Evolutionary conservation across 2,797 vertebrate species (phyloP).

Genomic region (Toxotes lorentzi): DNA sequence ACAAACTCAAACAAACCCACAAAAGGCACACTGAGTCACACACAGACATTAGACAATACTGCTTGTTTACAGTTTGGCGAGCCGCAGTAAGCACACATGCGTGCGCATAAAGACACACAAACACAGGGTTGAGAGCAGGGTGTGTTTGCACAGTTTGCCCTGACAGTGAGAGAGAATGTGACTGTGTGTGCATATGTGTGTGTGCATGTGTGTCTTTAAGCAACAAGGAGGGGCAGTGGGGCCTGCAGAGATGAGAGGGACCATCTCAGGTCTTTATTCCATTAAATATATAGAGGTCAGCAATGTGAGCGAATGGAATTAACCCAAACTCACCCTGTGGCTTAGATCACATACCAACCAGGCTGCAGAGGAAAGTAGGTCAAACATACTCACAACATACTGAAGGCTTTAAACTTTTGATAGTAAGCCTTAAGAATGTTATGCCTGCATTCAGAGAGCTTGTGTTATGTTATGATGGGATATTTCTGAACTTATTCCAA

Average conservation of each 20-base stretch:
- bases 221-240: constrained; percentile 65
- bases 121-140: constrained; percentile 73
- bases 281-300: constrained; percentile 62
- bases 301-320: constrained; percentile 40
- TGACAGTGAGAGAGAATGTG: constrained; percentile 75
- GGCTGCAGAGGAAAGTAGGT: constrained; percentile 72
- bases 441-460: constrained; percentile 21
- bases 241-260: constrained; percentile 68
- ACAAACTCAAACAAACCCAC: constrained; percentile 84
- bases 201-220: constrained; percentile 62
- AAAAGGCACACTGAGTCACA: constrained; percentile 84
- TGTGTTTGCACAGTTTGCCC: constrained; percentile 83
- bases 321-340: constrained; percentile 56
- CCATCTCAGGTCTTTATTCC: constrained; percentile 66
- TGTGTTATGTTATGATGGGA: constrained; percentile 27
- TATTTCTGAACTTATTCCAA: constrained; percentile 1
- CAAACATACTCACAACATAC: constrained; percentile 70
- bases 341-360: constrained; percentile 51
- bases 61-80: constrained; percentile 88
- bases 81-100: constrained; percentile 79
- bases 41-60: constrained; percentile 85
- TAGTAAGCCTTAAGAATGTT: constrained; percentile 32
- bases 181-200: constrained; percentile 48
- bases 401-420: constrained; percentile 50
- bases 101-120: constrained; percentile 80